Evolutionary conservation across 1,140 invertebrate species (phyloP).

Genomic region (Macrosteles quadrilineatus): DNA sequence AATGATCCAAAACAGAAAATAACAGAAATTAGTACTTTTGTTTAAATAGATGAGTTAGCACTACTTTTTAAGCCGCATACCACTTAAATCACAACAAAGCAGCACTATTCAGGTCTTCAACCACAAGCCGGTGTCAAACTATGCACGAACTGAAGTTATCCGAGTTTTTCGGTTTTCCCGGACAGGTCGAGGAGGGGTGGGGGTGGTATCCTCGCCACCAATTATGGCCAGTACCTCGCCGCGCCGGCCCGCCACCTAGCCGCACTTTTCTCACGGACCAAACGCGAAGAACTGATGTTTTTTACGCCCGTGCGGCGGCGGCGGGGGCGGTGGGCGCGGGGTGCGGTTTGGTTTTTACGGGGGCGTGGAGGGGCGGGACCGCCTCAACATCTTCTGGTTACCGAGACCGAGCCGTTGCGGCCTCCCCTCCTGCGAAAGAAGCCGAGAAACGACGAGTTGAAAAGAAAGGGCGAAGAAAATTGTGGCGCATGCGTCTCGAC

Average conservation of each 20-base stretch:
- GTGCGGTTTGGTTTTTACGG: slow-evolving; percentile 34
- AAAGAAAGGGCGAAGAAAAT: slow-evolving; percentile 35
- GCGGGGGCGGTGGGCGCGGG: slow-evolving; percentile 41
- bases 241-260: not conserved
- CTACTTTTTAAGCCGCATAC: too few relatives aligned
- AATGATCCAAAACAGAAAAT: too few relatives aligned
- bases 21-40: too few relatives aligned
- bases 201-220: slow-evolving; percentile 29
- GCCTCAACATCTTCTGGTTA: slow-evolving; percentile 33
- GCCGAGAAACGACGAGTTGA: slow-evolving; percentile 39
- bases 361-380: slow-evolving; percentile 31
- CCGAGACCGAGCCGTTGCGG: slow-evolving; percentile 25
- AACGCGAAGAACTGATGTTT: slow-evolving; percentile 36
- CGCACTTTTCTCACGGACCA: slow-evolving; percentile 28
- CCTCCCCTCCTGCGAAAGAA: slow-evolving; percentile 37
- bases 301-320: slow-evolving; percentile 36
- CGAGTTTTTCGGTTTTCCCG: slow-evolving; percentile 42
- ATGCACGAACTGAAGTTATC: slow-evolving; percentile 29
- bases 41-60: too few relatives aligned
- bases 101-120: too few relatives aligned
- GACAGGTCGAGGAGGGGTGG: slow-evolving; percentile 4
- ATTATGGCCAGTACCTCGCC: slow-evolving; percentile 21
- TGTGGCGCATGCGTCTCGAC: slow-evolving; percentile 22
- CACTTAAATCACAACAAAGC: too few relatives aligned
- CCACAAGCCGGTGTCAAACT: slow-evolving; percentile 20